These are phyloP conservation scores for Chaetura pelagica DNA, from an alignment of 2,113 vertebrate genomes.

Conservation along the genomic window DNA sequence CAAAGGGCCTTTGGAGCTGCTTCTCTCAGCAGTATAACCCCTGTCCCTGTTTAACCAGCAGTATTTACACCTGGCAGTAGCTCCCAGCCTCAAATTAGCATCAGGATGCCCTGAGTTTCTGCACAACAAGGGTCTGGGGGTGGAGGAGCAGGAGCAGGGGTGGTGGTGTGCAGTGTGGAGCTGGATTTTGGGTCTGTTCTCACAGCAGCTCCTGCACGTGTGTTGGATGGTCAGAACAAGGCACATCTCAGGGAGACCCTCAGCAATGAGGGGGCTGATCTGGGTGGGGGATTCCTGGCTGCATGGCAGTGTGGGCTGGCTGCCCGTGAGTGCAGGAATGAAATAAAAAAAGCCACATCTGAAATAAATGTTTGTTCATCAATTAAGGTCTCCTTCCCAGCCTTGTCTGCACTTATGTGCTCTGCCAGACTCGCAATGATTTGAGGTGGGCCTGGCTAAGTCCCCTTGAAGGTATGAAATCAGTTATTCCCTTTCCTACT, in stretches of 20 bases:
- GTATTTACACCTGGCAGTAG: neutral
- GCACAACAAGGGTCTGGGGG: rapidly evolving
- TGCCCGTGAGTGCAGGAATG: rapidly evolving
- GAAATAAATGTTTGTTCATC: neutral
- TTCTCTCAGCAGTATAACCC: neutral
- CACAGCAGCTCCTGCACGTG: rapidly evolving
- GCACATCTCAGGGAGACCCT: rapidly evolving
- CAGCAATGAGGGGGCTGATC: neutral
- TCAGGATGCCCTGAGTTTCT: neutral
- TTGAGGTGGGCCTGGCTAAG: neutral
- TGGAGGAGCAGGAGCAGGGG: neutral
- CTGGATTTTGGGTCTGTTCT: neutral
- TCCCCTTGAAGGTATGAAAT: neutral
- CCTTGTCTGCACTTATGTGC: neutral
- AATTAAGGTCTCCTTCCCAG: neutral
- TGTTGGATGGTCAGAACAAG: neutral
- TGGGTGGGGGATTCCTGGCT: neutral
- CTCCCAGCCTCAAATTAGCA: neutral
- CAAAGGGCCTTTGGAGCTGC: neutral
- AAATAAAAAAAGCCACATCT: neutral
- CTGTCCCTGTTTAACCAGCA: neutral
- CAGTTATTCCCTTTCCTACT: neutral
- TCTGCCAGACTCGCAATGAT: neutral
- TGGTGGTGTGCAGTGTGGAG: rapidly evolving
- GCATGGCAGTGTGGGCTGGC: neutral